A percentile compares a stretch with the other conserved stretches of the same genome.
Conservation (phyloP, 2,888 invertebrate genomes). For the Aporophyla nigra region DNA sequence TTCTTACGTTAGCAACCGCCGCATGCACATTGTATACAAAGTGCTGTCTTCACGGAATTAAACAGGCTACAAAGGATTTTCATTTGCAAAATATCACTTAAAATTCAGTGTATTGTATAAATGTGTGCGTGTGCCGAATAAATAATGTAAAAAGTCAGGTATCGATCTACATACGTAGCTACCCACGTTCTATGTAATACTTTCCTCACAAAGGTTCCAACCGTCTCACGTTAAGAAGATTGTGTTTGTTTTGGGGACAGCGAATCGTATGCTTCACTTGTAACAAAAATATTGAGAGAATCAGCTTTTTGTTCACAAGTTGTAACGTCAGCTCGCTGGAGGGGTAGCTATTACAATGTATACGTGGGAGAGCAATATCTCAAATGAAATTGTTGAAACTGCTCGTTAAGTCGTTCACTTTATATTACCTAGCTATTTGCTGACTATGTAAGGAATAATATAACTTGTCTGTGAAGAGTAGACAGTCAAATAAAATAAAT, state of each 20-base stretch:
- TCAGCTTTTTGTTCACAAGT: slow-evolving; percentile 42
- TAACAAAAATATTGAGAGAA: slow-evolving; percentile 44
- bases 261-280: slow-evolving; percentile 38
- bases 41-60: slow-evolving; percentile 10
- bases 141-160: not conserved
- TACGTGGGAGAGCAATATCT: slow-evolving; percentile 20
- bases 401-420: slow-evolving; percentile 28
- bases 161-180: not conserved
- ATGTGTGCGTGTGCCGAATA: slow-evolving; percentile 5
- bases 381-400: slow-evolving; percentile 45
- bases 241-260: slow-evolving; percentile 44
- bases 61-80: not conserved
- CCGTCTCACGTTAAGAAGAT: slow-evolving; percentile 44
- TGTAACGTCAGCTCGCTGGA: slow-evolving; percentile 32
- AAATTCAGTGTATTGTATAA: not conserved
- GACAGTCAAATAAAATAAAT: not conserved
- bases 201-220: slow-evolving; percentile 28
- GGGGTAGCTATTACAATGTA: slow-evolving; percentile 43
- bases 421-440: slow-evolving; percentile 22
- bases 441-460: slow-evolving; percentile 19
- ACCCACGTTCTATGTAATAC: slow-evolving; percentile 20
- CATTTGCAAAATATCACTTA: slow-evolving; percentile 4
- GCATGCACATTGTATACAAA: slow-evolving; percentile 1
- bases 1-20: not conserved
- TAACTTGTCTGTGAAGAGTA: not conserved